These are phyloP conservation scores for Caenorhabditis sinica DNA, from an alignment of 2,888 invertebrate species.

Conservation along the genomic window DNA sequence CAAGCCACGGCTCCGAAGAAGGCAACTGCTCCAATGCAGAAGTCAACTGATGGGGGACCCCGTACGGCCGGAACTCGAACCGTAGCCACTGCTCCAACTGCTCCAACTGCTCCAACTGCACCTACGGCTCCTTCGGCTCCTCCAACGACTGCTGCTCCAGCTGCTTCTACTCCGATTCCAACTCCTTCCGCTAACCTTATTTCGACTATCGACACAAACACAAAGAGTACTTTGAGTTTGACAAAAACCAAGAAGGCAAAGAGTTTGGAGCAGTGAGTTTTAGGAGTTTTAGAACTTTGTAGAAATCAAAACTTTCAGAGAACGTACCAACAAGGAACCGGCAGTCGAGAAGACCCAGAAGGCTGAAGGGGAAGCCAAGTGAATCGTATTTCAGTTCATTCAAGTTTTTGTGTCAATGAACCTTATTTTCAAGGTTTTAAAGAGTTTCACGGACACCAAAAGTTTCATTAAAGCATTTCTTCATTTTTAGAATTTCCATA, in stretches of 20 bases:
- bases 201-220: not conserved
- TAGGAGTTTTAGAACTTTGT: no score
- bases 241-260: not conserved
- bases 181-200: not conserved
- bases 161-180: slow-evolving; percentile 1
- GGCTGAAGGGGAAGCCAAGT: not conserved
- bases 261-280: slow-evolving; percentile 19
- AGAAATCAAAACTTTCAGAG: no score
- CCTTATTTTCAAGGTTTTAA: not conserved
- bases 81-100: not conserved
- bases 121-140: not conserved
- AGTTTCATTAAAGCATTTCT: no score
- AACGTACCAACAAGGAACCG: slow-evolving; percentile 5
- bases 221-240: slow-evolving; percentile 20
- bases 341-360: slow-evolving; percentile 23
- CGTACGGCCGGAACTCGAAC: not conserved
- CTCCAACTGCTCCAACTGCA: not conserved
- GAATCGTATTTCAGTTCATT: not conserved
- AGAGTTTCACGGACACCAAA: no score
- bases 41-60: not conserved
- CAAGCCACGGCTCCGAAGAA: not conserved
- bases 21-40: not conserved
- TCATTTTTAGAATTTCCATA: no score
- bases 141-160: not conserved
- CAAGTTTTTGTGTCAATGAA: not conserved